Percentiles rank a stretch among this genome's conserved stretches.
Evolutionary conservation across 2,888 invertebrate genomes (phyloP).

Genomic region (Drosophila pseudotalamancana): DNA sequence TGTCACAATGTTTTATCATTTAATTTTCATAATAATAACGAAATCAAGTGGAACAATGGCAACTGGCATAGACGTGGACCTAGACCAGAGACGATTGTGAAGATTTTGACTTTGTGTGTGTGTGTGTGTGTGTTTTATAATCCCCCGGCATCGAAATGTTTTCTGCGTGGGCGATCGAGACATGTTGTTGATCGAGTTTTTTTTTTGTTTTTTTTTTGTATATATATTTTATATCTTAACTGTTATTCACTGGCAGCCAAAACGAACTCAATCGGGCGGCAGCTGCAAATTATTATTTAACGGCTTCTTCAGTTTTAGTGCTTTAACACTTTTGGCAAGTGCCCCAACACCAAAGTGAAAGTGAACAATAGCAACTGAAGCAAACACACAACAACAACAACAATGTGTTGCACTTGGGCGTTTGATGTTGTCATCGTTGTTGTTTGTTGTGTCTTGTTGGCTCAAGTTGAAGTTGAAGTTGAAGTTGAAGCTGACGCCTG

Average conservation of each 20-base stretch:
- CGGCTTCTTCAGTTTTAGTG: conserved; percentile 58
- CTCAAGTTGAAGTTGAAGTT: conserved; percentile 28
- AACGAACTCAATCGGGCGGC: conserved; percentile 60
- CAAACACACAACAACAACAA: conserved; percentile 20
- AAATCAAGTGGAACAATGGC: conserved; percentile 70
- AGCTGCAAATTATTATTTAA: conserved; percentile 78
- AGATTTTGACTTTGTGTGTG: too few relatives aligned
- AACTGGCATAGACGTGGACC: conserved; percentile 1
- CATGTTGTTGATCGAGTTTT: conserved; percentile 37
- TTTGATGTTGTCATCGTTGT: conserved; percentile 54
- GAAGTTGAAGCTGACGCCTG: conserved; percentile 37
- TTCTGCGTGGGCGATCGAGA: conserved; percentile 61
- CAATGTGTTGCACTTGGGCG: conserved; percentile 64
- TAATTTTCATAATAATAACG: conserved; percentile 80
- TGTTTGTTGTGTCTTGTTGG: conserved; percentile 29
- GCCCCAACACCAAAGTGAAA: conserved; percentile 65
- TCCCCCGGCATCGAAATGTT: conserved; percentile 13
- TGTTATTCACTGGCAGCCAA: conserved; percentile 65
- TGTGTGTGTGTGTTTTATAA: conserved; percentile 17
- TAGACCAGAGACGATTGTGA: conserved; percentile 4
- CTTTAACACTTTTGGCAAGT: conserved; percentile 74
- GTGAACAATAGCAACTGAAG: conserved; percentile 51
- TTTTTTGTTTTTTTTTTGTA: conserved; percentile 1
- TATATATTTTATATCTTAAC: too few relatives aligned
- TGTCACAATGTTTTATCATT: conserved; percentile 79